Conservation (phyloP, 2,797 vertebrate species). For the Hipposideros larvatus region DNA sequence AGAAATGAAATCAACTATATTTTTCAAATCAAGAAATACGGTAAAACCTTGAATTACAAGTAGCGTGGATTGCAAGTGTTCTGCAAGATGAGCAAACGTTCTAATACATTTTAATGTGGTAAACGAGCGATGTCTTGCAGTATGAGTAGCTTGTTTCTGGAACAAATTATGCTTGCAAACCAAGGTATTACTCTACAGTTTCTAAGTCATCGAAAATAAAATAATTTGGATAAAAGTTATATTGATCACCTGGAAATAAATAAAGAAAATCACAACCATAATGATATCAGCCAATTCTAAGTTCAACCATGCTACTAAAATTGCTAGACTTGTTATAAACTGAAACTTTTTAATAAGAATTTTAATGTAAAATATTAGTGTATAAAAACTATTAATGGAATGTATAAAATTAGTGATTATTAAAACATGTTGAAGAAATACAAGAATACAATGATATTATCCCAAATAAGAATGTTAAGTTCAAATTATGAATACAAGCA, state of each 20-base stretch:
- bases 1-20: neutral
- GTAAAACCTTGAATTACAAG: too few relatives aligned
- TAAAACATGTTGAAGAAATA: neutral
- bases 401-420: neutral
- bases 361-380: neutral
- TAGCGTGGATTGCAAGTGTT: too few relatives aligned
- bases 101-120: too few relatives aligned
- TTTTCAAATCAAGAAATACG: neutral
- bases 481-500: neutral
- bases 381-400: neutral
- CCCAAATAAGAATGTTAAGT: neutral
- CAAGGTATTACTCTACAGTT: too few relatives aligned
- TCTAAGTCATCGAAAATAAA: neutral
- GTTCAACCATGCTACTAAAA: neutral
- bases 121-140: too few relatives aligned
- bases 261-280: neutral
- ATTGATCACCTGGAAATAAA: neutral
- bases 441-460: neutral
- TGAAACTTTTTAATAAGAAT: neutral
- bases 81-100: too few relatives aligned
- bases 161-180: too few relatives aligned
- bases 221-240: neutral
- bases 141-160: too few relatives aligned
- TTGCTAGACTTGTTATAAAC: neutral
- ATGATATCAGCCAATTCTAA: neutral